Evolutionary conservation across 2,888 invertebrate genomes (phyloP), one percentile per base, ranked within the genome.

Genomic region (Mythimna lalbum): DNA sequence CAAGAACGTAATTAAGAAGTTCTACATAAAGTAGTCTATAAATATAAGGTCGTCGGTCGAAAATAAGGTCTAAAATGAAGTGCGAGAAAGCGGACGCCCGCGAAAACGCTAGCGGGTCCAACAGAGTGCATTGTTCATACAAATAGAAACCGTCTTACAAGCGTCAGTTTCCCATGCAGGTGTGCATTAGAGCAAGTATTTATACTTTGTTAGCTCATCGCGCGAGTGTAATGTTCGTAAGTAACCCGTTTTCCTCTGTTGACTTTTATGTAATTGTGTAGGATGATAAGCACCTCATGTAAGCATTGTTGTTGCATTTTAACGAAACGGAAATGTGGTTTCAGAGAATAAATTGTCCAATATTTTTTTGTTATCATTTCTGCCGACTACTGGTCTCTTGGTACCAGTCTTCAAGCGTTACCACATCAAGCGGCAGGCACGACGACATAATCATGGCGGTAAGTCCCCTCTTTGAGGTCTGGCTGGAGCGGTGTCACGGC

Each of bases 221-320:
- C 69, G 59, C 65, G 76, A 70, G 71, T 71, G 63, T 78, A 80
- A 83, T 69, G 67, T 64, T 81, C 72, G 70, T 70, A 67, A 70
- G 74, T 84, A 82, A 79, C 82, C 84, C 72, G 82, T 75, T 84
- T 83, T 71, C 82, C 77, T 84, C 84, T 70, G 81, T 82, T 75
- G 82, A 78, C 74, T 84, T 83, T 83, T 81, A 82, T 79, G 82
- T 66, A 79, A 71, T 69, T 74, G 80, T 80, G 77, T 83, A 70
- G 76, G 82, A 76, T 68, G 76, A 82, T 80, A 83, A 84, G 74
- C 79, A 64, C 69, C 73, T 79, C 73, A 59, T 59, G 43, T 36
- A 39, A 27, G 55, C 78, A 52, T 63, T 63, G 59, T 57, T 66
- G 60, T 55, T 43, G 33, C 60, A 68, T 56, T 63, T 39, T 63